Conservation (phyloP, 53 echinoderm and acorn worm species). For the Mesocentrotus franciscanus region DNA sequence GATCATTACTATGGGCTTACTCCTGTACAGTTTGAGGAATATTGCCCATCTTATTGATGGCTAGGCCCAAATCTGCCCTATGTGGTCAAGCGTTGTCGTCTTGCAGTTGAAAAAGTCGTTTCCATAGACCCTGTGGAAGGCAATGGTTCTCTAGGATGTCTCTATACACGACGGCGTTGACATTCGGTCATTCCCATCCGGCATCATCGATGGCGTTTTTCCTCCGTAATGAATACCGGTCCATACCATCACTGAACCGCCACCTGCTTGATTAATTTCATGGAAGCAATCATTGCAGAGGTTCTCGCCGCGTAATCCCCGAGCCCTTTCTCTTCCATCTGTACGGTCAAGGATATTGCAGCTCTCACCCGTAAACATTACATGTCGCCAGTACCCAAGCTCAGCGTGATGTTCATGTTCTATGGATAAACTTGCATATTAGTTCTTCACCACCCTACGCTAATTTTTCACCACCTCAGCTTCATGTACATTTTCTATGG, state of each 20-base stretch:
- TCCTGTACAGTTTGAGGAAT: not conserved
- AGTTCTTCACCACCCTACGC: no score
- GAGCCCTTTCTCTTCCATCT: slow-evolving; percentile 30
- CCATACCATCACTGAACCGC: slow-evolving; percentile 46
- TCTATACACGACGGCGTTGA: no score
- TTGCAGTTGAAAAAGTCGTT: slow-evolving; percentile 30
- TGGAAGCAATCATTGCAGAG: slow-evolving; percentile 1
- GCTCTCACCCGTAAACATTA: slow-evolving; percentile 49
- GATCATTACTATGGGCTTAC: no score
- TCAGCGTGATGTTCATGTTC: no score
- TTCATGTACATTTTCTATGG: no score
- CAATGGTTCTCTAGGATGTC: no score
- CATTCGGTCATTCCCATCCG: slow-evolving; percentile 62
- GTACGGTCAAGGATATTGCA: slow-evolving; percentile 29
- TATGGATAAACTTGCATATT: no score
- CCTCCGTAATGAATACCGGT: not conserved
- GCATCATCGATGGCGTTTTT: slow-evolving; percentile 43
- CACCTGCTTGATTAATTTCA: slow-evolving; percentile 42
- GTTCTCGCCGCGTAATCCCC: slow-evolving; percentile 25
- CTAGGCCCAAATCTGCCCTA: not conserved
- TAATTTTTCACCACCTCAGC: no score
- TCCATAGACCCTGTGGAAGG: not conserved
- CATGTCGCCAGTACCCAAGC: slow-evolving; percentile 58
- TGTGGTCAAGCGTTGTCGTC: slow-evolving; percentile 37
- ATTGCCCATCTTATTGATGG: no score